phyloP scores from a whole-genome alignment of 2,113 vertebrate genomes.

The Marmota flaviventris region DNA sequence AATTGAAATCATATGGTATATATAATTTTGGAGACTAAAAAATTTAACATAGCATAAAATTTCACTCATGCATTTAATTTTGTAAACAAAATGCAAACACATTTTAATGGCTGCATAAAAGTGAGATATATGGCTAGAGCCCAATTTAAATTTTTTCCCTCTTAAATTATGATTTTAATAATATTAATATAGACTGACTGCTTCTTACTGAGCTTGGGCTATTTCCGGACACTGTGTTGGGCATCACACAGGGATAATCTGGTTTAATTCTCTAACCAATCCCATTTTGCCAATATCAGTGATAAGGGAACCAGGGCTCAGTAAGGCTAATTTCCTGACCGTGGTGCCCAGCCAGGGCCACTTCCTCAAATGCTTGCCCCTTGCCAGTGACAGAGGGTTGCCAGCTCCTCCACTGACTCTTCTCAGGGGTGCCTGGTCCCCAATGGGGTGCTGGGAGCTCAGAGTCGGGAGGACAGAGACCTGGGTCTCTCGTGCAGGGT shows the following conservation, averaged over 20 bases:
- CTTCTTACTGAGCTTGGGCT: neutral
- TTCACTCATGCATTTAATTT: neutral
- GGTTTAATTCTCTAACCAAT: neutral
- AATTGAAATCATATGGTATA: slow-evolving; percentile 5
- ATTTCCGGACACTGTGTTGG: neutral
- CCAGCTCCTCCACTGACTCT: neutral
- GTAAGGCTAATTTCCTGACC: neutral
- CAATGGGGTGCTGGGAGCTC: neutral
- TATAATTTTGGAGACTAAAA: slow-evolving; percentile 33
- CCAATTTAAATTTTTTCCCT: neutral
- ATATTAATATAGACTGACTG: neutral
- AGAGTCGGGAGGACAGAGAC: neutral
- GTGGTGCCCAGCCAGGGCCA: too few species aligned
- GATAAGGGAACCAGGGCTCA: neutral
- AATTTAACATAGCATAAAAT: neutral
- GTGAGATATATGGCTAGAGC: neutral
- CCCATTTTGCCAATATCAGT: neutral
- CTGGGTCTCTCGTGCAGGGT: neutral
- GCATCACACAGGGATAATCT: neutral
- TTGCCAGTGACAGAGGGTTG: too few species aligned
- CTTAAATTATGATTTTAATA: neutral
- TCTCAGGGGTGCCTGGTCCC: neutral
- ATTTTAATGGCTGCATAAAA: neutral
- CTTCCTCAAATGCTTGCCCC: rapidly evolving
- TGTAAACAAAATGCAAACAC: slow-evolving; percentile 33